Percentiles rank a stretch among this genome's conserved stretches.
phyloP scores from a whole-genome alignment of 2,797 vertebrate genomes.

The Ispidina picta region DNA sequence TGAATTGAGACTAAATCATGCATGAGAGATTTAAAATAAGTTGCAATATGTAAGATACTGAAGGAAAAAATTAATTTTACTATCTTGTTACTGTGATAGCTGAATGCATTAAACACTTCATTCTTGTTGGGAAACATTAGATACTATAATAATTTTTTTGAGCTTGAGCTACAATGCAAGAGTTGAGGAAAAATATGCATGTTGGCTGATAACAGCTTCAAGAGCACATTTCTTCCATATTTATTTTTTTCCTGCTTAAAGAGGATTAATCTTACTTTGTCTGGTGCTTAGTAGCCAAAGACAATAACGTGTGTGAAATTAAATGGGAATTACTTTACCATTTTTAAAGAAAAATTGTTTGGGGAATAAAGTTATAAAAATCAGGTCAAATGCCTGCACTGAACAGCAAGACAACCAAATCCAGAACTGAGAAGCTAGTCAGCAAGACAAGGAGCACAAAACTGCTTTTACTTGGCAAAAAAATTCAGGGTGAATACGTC shows the following conservation, averaged over 20 bases:
- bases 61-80: not conserved
- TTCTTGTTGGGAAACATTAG: conserved; percentile 4
- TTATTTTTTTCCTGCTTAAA: not conserved
- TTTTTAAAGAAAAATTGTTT: conserved; percentile 31
- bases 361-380: conserved; percentile 8
- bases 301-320: conserved; percentile 47
- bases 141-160: not conserved
- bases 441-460: not conserved
- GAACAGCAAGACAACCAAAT: not conserved
- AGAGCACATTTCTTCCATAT: not conserved
- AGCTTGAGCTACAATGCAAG: not conserved
- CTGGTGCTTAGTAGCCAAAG: conserved; percentile 21
- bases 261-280: conserved; percentile 42
- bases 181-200: not conserved
- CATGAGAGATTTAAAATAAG: not conserved
- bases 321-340: conserved; percentile 11
- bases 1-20: not conserved
- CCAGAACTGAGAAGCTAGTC: not conserved
- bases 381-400: not conserved
- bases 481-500: not conserved
- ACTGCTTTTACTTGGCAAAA: not conserved
- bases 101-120: not conserved
- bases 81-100: not conserved
- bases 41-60: not conserved
- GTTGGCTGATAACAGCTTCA: conserved; percentile 6